Conservation (phyloP, 2,888 invertebrate species). For the Acrobasis suavella region DNA sequence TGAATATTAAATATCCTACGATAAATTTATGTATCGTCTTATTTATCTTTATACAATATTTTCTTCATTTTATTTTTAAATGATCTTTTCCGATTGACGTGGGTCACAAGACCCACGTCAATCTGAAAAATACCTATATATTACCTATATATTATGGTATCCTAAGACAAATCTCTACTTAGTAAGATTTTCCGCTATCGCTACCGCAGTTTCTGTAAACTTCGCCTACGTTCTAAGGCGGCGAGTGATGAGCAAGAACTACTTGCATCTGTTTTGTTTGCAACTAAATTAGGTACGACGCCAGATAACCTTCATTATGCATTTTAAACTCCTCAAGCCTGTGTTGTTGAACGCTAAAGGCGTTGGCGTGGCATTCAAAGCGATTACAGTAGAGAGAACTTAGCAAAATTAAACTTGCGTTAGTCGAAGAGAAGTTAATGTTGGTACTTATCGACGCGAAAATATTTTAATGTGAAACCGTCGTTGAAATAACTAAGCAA, state of each 20-base stretch:
- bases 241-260: constrained; percentile 14
- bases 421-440: not conserved
- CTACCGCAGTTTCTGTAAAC: not conserved
- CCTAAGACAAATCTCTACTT: no score
- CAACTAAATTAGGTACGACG: constrained; percentile 19
- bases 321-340: constrained; percentile 4
- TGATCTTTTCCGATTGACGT: no score
- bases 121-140: no score
- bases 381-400: not conserved
- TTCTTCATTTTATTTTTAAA: no score
- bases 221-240: constrained; percentile 1
- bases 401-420: not conserved
- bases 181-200: not conserved
- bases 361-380: not conserved
- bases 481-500: no score
- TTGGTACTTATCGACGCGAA: no score
- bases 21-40: no score
- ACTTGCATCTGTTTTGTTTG: constrained; percentile 21
- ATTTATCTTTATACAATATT: no score
- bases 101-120: no score
- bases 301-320: constrained; percentile 18
- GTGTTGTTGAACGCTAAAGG: not conserved
- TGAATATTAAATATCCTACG: no score
- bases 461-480: no score
- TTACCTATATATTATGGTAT: no score